Conservation (phyloP, 2,113 vertebrate genomes). For the Gyps fulvus region DNA sequence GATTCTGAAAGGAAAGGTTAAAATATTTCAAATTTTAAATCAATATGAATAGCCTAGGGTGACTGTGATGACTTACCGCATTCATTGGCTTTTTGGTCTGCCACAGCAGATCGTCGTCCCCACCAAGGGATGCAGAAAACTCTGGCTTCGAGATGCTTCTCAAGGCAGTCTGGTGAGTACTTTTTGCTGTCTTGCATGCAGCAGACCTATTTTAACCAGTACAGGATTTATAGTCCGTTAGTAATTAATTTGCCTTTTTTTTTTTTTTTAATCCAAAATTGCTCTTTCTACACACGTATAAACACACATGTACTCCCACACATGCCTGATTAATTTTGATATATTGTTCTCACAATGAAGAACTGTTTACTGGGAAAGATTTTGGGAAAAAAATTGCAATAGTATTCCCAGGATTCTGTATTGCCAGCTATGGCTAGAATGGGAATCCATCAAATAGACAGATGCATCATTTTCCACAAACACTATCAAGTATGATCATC, state of each 20-base stretch:
- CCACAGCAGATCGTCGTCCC: neutral
- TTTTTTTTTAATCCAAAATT: neutral
- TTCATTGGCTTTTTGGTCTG: neutral
- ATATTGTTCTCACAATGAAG: neutral
- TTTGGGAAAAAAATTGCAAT: neutral
- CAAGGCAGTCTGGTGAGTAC: neutral
- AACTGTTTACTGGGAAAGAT: neutral
- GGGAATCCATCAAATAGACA: neutral
- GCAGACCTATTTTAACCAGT: neutral
- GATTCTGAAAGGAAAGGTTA: neutral
- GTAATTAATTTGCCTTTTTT: neutral
- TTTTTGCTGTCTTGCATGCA: neutral
- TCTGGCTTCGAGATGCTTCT: neutral
- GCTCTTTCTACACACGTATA: neutral
- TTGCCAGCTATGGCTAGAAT: neutral
- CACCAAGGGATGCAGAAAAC: neutral
- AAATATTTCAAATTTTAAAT: neutral
- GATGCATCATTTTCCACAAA: constrained; percentile 35
- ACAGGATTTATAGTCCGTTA: neutral
- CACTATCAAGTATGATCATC: constrained; percentile 5
- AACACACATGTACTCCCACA: neutral
- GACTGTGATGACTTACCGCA: neutral
- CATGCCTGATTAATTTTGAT: neutral
- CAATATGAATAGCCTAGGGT: neutral
- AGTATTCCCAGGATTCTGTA: neutral